Evolutionary conservation across 2,888 invertebrate species (phyloP).

Genomic region (Drepana falcataria): DNA sequence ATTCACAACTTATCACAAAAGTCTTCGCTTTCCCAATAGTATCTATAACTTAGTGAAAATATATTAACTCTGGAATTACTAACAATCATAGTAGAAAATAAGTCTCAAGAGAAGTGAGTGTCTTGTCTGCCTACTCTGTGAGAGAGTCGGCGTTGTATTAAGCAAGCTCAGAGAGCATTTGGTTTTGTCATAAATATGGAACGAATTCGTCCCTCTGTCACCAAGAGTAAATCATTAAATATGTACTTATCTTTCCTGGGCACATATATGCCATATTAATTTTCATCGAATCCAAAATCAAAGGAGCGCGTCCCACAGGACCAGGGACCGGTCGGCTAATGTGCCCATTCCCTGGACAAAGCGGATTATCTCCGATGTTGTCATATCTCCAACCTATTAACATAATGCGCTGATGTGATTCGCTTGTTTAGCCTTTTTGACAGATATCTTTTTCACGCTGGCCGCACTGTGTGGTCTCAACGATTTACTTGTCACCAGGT

Average conservation of each 20-base stretch:
- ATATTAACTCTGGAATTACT: too few species aligned
- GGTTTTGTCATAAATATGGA: slow-evolving; percentile 34
- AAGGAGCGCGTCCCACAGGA: slow-evolving; percentile 62
- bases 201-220: slow-evolving; percentile 11
- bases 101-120: too few species aligned
- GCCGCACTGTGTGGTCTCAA: slow-evolving; percentile 51
- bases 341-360: slow-evolving; percentile 65
- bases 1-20: too few species aligned
- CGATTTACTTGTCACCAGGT: too few species aligned
- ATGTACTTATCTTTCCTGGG: slow-evolving; percentile 38
- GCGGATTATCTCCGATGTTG: slow-evolving; percentile 71
- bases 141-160: too few species aligned
- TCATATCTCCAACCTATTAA: slow-evolving; percentile 68
- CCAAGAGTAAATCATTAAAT: slow-evolving; percentile 36
- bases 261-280: slow-evolving; percentile 51
- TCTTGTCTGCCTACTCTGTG: too few species aligned
- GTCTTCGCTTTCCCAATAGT: too few species aligned
- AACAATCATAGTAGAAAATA: too few species aligned
- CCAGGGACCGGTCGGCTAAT: slow-evolving; percentile 36
- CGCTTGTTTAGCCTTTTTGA: slow-evolving; percentile 53
- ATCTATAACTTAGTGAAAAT: too few species aligned
- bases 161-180: not conserved
- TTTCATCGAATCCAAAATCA: slow-evolving; percentile 70
- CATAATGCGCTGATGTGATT: slow-evolving; percentile 69
- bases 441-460: slow-evolving; percentile 33